These are phyloP conservation scores for Exephanes ischioxanthus DNA, from an alignment of 2,888 invertebrate species.

Conservation along the genomic window DNA sequence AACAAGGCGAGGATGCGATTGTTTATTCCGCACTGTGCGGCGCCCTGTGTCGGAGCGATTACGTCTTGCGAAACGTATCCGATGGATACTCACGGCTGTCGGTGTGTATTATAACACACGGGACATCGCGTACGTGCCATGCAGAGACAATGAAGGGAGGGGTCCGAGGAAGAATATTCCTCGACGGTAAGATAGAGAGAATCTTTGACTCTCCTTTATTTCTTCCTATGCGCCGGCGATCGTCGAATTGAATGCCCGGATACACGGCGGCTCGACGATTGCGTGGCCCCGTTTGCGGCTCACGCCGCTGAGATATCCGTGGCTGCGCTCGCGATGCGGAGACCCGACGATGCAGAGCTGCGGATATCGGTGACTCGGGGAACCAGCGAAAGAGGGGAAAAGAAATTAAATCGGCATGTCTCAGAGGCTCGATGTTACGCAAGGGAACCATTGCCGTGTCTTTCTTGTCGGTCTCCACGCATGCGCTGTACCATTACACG, in stretches of 20 bases:
- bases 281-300: slow-evolving; percentile 68
- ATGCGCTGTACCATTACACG: neutral
- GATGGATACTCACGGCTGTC: slow-evolving; percentile 14
- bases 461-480: slow-evolving; percentile 5
- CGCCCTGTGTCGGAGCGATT: slow-evolving; percentile 51
- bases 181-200: neutral
- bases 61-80: slow-evolving; percentile 55
- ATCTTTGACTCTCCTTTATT: slow-evolving; percentile 31
- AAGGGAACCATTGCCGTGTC: slow-evolving; percentile 4
- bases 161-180: slow-evolving; percentile 39
- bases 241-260: slow-evolving; percentile 81
- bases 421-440: slow-evolving; percentile 50
- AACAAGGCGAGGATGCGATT: slow-evolving; percentile 30
- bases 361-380: slow-evolving; percentile 49
- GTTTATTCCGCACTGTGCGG: slow-evolving; percentile 53
- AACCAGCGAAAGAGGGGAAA: slow-evolving; percentile 43
- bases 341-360: slow-evolving; percentile 25
- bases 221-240: slow-evolving; percentile 56
- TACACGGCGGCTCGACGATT: slow-evolving; percentile 78
- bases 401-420: slow-evolving; percentile 49
- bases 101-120: neutral
- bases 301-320: neutral
- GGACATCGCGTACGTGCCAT: neutral
- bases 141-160: slow-evolving; percentile 63
- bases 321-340: neutral